These are phyloP conservation scores for Steromphala cineraria DNA, from an alignment of 2,888 invertebrate genomes.

Conservation along the genomic window DNA sequence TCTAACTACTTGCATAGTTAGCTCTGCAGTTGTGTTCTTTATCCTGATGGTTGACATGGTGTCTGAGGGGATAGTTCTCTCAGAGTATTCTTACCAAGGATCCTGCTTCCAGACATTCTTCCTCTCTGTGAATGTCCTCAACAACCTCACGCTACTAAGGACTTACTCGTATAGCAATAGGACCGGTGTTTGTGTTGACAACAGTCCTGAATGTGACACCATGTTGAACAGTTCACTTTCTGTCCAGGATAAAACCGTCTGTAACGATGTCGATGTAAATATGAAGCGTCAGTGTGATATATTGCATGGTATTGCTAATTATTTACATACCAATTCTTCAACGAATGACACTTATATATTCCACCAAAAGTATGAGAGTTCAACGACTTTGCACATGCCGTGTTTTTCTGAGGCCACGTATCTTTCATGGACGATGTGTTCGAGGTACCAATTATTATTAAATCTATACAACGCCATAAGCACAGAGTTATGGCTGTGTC, in stretches of 20 bases:
- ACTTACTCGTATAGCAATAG: not conserved
- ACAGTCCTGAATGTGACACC: not conserved
- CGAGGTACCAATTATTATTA: not conserved
- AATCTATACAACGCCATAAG: not conserved
- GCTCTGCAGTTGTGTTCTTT: not conserved
- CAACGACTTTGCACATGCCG: not conserved
- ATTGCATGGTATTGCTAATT: not conserved
- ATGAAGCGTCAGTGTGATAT: not conserved
- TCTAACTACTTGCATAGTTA: not conserved
- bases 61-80: not conserved
- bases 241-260: not conserved
- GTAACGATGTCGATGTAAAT: not conserved
- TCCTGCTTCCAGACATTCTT: not conserved
- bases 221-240: not conserved
- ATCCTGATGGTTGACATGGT: conserved; percentile 13
- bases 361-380: not conserved
- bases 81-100: not conserved
- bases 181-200: not conserved
- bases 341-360: not conserved
- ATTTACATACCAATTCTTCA: not conserved
- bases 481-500: not conserved
- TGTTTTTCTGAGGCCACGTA: not conserved
- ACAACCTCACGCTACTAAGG: not conserved
- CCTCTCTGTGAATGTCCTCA: not conserved
- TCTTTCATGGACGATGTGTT: not conserved